These are phyloP conservation scores for Marcusenius ussheri DNA, from an alignment of 2,113 vertebrate genomes.

Conservation along the genomic window DNA sequence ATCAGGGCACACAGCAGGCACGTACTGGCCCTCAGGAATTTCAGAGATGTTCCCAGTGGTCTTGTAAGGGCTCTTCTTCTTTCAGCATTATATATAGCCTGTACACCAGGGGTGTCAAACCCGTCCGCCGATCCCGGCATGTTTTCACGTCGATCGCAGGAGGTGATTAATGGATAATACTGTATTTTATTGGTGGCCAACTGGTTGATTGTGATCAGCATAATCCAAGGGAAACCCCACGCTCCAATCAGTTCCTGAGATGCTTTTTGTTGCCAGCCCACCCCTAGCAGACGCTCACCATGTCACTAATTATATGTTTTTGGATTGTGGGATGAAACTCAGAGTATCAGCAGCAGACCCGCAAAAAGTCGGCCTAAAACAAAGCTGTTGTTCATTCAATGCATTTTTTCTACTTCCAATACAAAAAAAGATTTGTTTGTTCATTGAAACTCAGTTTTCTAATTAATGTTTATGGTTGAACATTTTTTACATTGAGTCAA, in stretches of 20 bases:
- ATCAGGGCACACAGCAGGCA: background rate
- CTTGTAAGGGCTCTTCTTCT: background rate
- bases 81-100: background rate
- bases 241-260: background rate
- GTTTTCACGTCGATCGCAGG: background rate
- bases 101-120: background rate
- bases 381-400: background rate
- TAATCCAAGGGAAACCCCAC: background rate
- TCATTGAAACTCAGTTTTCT: background rate
- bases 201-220: background rate
- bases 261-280: background rate
- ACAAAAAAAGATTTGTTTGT: background rate
- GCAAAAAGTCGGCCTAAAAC: background rate
- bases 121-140: background rate
- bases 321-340: background rate
- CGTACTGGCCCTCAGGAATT: background rate
- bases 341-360: background rate
- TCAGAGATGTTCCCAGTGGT: background rate
- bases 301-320: background rate
- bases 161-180: background rate
- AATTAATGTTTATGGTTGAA: background rate
- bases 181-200: background rate
- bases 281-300: background rate
- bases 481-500: background rate
- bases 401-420: background rate